These are phyloP conservation scores for Heteropelma amictum DNA, from an alignment of 2,888 invertebrate genomes.

Conservation along the genomic window DNA sequence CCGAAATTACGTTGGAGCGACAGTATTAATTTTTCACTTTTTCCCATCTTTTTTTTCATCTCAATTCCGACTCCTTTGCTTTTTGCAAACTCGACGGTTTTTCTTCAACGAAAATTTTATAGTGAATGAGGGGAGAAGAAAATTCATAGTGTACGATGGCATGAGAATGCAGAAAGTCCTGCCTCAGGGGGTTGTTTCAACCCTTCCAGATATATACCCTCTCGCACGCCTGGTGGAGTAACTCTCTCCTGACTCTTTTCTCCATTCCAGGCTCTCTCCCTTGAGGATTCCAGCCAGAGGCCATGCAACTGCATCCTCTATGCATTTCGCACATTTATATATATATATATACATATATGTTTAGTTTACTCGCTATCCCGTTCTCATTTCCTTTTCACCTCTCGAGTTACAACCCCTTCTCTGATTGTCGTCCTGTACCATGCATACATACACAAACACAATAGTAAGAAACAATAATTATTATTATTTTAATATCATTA, in stretches of 20 bases:
- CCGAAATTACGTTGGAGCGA: no score
- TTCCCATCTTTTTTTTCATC: no score
- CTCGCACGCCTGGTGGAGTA: constrained; percentile 32
- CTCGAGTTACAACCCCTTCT: not conserved
- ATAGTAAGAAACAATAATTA: no score
- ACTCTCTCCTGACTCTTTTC: not conserved
- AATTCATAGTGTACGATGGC: no score
- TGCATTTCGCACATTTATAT: not conserved
- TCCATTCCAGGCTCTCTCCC: constrained; percentile 20
- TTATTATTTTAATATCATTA: not conserved
- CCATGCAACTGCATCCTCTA: constrained; percentile 20
- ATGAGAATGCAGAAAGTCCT: constrained; percentile 26
- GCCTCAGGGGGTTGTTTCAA: constrained; percentile 47
- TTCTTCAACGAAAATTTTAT: no score
- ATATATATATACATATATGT: not conserved
- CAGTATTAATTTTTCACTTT: no score
- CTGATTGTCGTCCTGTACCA: not conserved
- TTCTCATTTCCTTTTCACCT: constrained; percentile 37
- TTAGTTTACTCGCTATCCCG: constrained; percentile 36
- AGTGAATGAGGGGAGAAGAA: no score
- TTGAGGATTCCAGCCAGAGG: constrained; percentile 30
- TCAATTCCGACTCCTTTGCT: no score
- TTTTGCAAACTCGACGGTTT: no score
- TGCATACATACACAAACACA: not conserved
- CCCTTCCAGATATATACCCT: constrained; percentile 47